Base-by-base conservation (phyloP, 2,797 vertebrate species). In the Phoeniculus purpureus region DNA sequence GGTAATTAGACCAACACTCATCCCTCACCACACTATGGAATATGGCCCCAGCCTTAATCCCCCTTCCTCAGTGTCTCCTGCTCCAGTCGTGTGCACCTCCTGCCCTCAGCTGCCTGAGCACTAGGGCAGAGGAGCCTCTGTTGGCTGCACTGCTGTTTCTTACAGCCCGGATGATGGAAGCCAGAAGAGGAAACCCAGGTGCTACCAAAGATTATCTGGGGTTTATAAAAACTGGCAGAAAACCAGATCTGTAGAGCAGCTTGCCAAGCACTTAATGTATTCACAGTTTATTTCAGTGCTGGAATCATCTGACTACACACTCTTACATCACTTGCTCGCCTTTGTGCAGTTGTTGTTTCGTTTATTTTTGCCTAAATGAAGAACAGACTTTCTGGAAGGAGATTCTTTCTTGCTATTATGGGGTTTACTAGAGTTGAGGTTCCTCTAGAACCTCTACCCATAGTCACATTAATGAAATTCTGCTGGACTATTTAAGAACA, bases 201-300 rank as follows among this genome's bases (percentile, higher is more conserved):
- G 64, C 74, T 81, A 64, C 34, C 40, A 64, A 40, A 78, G 70
- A 47, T 90, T 78, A 78, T 62, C 50, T 67, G 66, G 27, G n/a
- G 10, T 66, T 91, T 95, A 58, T 64, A 47, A 90, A 91, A 91
- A 67, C 60, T 60, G 64, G 47, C 67, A 80, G 60, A 73, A 90
- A 84, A 73, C 12, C 67, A 73, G 52, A 84, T 71, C 27, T 81
- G 56, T 78, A 20, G 20, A 87, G 50, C 31, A 48, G 58, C 45
- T 87, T 90, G 81, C 75, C 61, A 93, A 85, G 82, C 14, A 48
- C 47, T 88, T 84, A 48, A 85, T 81, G 10, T 55, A 85, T 61
- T 82, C 21, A 18, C 70, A 48, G 7, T 7, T 80, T 87, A 68
- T 93, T 75, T 21, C 18, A 71, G 66, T 68, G 48, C 21, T 65